These are phyloP conservation scores for Laothoe populi DNA, from an alignment of 2,888 invertebrate genomes.

Conservation along the genomic window DNA sequence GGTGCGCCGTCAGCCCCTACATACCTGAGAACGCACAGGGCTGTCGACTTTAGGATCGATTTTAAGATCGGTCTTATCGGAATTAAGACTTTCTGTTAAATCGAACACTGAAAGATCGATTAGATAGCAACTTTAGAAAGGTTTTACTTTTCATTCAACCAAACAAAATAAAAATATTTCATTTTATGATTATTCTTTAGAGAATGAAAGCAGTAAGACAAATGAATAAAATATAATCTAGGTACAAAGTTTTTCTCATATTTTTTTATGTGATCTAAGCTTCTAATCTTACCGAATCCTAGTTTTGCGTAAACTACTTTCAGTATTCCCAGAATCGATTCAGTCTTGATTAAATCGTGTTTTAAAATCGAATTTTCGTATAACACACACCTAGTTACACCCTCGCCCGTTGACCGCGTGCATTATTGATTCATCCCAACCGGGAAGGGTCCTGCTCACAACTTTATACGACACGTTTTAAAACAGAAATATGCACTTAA, in stretches of 20 bases:
- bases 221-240: too few relatives aligned
- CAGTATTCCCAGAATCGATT: neutral
- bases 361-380: slow-evolving; percentile 2
- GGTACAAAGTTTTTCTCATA: too few relatives aligned
- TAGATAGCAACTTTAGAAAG: neutral
- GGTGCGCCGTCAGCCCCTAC: neutral
- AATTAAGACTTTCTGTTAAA: neutral
- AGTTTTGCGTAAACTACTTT: neutral
- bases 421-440: slow-evolving; percentile 46
- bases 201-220: too few relatives aligned
- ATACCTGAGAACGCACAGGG: neutral
- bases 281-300: neutral
- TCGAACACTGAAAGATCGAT: neutral
- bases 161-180: neutral
- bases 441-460: slow-evolving; percentile 28
- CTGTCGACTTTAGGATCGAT: neutral
- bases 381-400: neutral
- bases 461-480: slow-evolving; percentile 1
- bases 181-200: too few relatives aligned
- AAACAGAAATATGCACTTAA: slow-evolving; percentile 4
- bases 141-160: too few relatives aligned
- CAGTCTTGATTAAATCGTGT: neutral
- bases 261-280: too few relatives aligned
- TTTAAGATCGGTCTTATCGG: neutral
- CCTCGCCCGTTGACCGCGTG: slow-evolving; percentile 27